Conservation (phyloP, 2,888 invertebrate species). For the Eupithecia dodoneata region DNA sequence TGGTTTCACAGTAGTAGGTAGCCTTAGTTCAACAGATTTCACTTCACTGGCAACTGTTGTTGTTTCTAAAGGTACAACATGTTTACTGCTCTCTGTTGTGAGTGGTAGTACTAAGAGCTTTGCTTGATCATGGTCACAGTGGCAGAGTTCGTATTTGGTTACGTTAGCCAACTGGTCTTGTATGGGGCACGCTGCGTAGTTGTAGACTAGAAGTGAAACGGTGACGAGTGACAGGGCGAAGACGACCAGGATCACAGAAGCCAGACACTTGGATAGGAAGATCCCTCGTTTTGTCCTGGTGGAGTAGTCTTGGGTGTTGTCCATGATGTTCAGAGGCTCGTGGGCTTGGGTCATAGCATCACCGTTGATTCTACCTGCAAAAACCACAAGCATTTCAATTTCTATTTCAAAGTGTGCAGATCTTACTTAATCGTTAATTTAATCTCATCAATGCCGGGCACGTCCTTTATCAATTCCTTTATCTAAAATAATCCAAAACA, state of each 20-base stretch:
- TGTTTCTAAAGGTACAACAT: conserved; percentile 66
- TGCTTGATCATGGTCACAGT: conserved; percentile 74
- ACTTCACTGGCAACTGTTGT: conserved; percentile 53
- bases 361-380: conserved; percentile 75
- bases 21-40: conserved; percentile 83
- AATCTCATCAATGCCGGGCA: not conserved
- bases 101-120: conserved; percentile 74
- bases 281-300: conserved; percentile 85
- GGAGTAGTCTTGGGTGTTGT: conserved; percentile 86
- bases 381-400: conserved; percentile 24
- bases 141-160: conserved; percentile 74
- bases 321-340: conserved; percentile 84
- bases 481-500: not conserved
- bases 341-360: conserved; percentile 79
- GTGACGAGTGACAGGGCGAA: conserved; percentile 87
- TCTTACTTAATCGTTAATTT: not conserved
- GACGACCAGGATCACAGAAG: conserved; percentile 85
- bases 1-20: conserved; percentile 88
- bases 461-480: not conserved
- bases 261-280: conserved; percentile 86
- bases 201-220: conserved; percentile 90
- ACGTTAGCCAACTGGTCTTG: conserved; percentile 75
- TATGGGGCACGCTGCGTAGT: conserved; percentile 87
- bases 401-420: not conserved
- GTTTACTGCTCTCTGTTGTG: conserved; percentile 70